phyloP scores from a whole-genome alignment of 2,888 invertebrate genomes.

The Hypena proboscidalis region DNA sequence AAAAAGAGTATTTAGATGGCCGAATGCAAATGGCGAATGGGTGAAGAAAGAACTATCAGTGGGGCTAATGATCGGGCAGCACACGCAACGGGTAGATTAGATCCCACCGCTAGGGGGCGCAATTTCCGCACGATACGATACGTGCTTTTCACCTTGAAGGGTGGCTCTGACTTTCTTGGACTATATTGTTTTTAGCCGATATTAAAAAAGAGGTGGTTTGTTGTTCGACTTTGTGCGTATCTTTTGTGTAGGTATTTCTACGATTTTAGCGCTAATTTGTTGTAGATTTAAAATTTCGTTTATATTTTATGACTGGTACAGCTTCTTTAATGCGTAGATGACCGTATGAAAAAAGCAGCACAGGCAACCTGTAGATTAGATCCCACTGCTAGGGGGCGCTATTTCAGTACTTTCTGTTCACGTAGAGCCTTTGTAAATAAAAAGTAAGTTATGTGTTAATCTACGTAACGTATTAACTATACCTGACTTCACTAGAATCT shows the following conservation, averaged over 20 bases:
- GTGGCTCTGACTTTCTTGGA: conserved; percentile 34
- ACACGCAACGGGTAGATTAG: conserved; percentile 79
- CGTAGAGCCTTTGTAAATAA: background rate
- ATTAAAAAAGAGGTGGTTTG: too few relatives aligned
- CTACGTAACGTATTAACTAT: too few relatives aligned
- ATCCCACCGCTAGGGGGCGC: conserved; percentile 72
- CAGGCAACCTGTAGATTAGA: conserved; percentile 80
- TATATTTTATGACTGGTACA: too few relatives aligned
- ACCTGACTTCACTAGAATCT: too few relatives aligned
- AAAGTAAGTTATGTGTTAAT: conserved; percentile 17
- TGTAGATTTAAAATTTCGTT: too few relatives aligned
- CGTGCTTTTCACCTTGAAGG: conserved; percentile 48
- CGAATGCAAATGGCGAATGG: conserved; percentile 35
- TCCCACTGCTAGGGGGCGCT: conserved; percentile 64
- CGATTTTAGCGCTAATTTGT: too few relatives aligned
- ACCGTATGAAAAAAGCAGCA: too few relatives aligned
- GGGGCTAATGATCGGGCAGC: conserved; percentile 71
- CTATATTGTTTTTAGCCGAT: conserved; percentile 7
- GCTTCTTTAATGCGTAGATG: too few relatives aligned
- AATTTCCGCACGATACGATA: conserved; percentile 77
- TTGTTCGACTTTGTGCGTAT: background rate
- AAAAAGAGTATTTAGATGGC: conserved; percentile 19
- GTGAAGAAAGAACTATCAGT: conserved; percentile 65
- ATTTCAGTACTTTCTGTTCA: conserved; percentile 4
- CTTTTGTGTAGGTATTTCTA: too few relatives aligned